Evolutionary conservation across 2,888 invertebrate genomes (phyloP).

Genomic region (Branchipolynoe longqiensis): DNA sequence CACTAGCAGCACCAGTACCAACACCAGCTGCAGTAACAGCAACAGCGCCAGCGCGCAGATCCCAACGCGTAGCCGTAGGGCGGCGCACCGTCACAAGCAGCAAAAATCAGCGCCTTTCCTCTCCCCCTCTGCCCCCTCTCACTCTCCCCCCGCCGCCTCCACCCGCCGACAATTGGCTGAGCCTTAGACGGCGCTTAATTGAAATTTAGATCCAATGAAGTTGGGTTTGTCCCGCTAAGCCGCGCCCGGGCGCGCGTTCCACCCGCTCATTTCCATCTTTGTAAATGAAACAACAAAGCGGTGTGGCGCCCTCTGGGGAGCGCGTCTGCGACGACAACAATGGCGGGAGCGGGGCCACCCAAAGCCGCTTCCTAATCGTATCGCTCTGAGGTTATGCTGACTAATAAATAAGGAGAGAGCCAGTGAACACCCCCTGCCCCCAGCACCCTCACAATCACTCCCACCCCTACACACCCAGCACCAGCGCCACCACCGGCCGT

Average conservation of each 20-base stretch:
- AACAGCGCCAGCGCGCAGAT: too few relatives aligned
- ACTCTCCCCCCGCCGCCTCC: too few relatives aligned
- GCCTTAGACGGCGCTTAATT: conserved; percentile 37
- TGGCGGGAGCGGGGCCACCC: conserved; percentile 19
- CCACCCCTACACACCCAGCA: too few relatives aligned
- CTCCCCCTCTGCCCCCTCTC: too few relatives aligned
- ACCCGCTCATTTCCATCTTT: conserved; percentile 33
- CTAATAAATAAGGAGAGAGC: conserved; percentile 50
- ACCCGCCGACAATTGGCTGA: conserved; percentile 10
- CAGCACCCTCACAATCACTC: too few relatives aligned
- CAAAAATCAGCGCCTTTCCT: conserved; percentile 12
- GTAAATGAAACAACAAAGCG: conserved; percentile 52
- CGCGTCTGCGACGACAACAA: conserved; percentile 44
- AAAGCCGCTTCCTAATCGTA: conserved; percentile 49
- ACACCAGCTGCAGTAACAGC: too few relatives aligned
- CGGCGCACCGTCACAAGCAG: too few relatives aligned
- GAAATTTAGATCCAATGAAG: conserved; percentile 58
- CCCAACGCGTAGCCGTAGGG: too few relatives aligned
- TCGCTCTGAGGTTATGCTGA: conserved; percentile 42
- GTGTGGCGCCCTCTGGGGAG: conserved; percentile 28
- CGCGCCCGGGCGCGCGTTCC: background rate
- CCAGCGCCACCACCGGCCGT: conserved; percentile 31
- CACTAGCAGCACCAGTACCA: too few relatives aligned
- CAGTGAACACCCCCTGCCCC: too few relatives aligned
- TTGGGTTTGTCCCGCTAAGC: conserved; percentile 45